A percentile compares a stretch with the other conserved stretches of the same genome.
Evolutionary conservation across 2,888 invertebrate genomes (phyloP).

Genomic region (Synergus umbraculus): DNA sequence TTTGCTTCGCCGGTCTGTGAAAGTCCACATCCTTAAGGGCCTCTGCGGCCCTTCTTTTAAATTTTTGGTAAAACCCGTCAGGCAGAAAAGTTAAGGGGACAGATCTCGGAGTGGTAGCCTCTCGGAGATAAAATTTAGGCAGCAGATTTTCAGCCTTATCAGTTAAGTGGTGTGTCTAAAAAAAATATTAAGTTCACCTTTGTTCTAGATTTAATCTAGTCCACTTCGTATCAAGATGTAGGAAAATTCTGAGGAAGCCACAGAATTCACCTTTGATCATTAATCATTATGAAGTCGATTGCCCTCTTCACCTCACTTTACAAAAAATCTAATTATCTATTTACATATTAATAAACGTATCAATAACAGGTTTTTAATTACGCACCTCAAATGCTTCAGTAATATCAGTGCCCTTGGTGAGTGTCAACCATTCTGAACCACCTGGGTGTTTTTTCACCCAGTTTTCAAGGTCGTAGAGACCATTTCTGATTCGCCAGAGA

Average conservation of each 20-base stretch:
- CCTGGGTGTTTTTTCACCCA: constrained; percentile 92
- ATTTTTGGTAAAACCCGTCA: constrained; percentile 86
- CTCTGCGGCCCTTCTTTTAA: constrained; percentile 81
- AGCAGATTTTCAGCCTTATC: constrained; percentile 80
- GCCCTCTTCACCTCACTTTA: neutral
- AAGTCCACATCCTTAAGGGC: constrained; percentile 80
- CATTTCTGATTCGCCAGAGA: constrained; percentile 88
- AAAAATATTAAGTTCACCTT: neutral
- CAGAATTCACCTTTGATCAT: too few species aligned
- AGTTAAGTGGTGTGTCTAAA: constrained; percentile 82
- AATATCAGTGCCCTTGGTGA: constrained; percentile 88
- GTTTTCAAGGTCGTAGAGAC: constrained; percentile 89
- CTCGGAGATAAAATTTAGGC: constrained; percentile 83
- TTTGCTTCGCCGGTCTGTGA: constrained; percentile 68
- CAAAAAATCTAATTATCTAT: neutral
- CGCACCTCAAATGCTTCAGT: constrained; percentile 87
- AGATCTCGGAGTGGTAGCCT: constrained; percentile 82
- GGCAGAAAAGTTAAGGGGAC: constrained; percentile 86
- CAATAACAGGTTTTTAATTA: neutral
- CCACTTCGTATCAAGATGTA: neutral
- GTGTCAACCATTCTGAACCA: constrained; percentile 86
- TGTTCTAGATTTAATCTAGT: neutral
- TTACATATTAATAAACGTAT: too few species aligned
- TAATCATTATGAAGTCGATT: neutral
- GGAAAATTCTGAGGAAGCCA: too few species aligned